phyloP scores from a whole-genome alignment of 2,113 vertebrate species.

The Pollimyrus isidori region DNA sequence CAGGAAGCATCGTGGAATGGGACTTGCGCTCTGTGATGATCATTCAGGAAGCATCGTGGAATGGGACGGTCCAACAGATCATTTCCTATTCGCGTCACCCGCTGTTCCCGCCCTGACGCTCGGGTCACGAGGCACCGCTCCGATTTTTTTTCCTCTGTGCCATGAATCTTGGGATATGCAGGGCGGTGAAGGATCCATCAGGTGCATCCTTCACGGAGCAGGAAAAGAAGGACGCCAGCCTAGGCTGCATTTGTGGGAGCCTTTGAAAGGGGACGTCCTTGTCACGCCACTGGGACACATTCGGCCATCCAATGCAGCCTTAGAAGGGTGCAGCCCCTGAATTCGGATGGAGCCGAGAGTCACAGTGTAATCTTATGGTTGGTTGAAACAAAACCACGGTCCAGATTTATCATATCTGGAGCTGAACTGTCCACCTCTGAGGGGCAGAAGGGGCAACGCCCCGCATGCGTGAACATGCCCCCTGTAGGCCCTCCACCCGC shows the following conservation, averaged over 20 bases:
- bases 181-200: neutral
- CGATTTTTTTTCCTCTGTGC: neutral
- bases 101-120: neutral
- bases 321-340: neutral
- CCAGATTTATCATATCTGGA: neutral
- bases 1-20: too few relatives aligned
- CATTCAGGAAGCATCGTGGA: too few relatives aligned
- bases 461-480: neutral
- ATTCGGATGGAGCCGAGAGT: neutral
- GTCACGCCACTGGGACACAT: neutral
- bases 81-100: neutral
- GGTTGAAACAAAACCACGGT: neutral
- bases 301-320: neutral
- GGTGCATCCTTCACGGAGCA: neutral
- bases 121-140: too few relatives aligned
- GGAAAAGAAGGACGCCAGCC: too few relatives aligned
- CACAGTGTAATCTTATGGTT: neutral
- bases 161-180: neutral
- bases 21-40: too few relatives aligned
- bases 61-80: neutral
- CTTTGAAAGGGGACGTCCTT: too few relatives aligned
- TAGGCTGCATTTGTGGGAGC: too few relatives aligned
- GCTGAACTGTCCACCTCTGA: neutral
- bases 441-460: neutral
- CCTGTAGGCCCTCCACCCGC: neutral